phyloP scores from a whole-genome alignment of 2,113 vertebrate species.

The Burhinus bistriatus region DNA sequence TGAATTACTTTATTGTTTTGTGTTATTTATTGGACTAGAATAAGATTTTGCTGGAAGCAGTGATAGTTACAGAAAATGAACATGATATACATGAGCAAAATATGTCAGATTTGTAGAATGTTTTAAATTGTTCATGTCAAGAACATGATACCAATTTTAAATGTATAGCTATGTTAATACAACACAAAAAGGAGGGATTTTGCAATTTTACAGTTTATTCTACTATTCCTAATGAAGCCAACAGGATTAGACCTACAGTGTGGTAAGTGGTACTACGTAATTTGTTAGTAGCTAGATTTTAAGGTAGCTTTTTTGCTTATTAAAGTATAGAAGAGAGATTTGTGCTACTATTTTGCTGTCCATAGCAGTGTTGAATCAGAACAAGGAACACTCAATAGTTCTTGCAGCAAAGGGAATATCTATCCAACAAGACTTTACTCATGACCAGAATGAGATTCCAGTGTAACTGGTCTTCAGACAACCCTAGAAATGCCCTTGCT shows the following conservation, averaged over 20 bases:
- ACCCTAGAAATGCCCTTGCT: neutral
- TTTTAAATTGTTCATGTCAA: neutral
- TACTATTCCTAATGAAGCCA: neutral
- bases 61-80: neutral
- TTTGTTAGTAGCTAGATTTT: neutral
- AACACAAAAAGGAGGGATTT: neutral
- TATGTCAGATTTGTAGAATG: neutral
- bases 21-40: constrained; percentile 40
- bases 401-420: neutral
- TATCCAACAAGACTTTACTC: neutral
- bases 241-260: neutral
- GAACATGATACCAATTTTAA: neutral
- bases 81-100: neutral
- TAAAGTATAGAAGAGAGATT: neutral
- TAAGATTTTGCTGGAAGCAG: constrained; percentile 3
- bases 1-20: constrained; percentile 26
- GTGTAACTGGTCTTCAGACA: neutral
- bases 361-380: neutral
- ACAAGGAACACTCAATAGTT: neutral
- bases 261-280: neutral
- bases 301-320: neutral
- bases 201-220: neutral
- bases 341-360: neutral
- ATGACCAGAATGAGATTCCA: neutral
- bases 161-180: neutral